These are phyloP conservation scores for Oscheius onirici DNA, from an alignment of 2,888 invertebrate genomes.

Conservation along the genomic window DNA sequence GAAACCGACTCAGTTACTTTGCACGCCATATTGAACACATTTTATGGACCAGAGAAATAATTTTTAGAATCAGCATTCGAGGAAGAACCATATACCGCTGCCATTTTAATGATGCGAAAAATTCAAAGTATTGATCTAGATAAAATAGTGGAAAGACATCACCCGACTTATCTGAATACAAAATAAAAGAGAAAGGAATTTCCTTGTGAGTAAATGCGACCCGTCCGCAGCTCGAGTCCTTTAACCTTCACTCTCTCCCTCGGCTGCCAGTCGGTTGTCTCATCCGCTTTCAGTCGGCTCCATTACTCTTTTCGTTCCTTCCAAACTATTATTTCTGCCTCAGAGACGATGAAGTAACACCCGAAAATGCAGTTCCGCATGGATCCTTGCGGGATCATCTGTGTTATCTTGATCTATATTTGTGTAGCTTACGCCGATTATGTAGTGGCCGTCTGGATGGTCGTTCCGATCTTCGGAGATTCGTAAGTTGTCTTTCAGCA, in stretches of 20 bases:
- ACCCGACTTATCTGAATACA: no score
- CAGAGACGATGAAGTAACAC: neutral
- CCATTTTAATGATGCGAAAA: no score
- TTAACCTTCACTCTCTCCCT: no score
- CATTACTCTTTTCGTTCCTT: neutral
- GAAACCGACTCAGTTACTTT: no score
- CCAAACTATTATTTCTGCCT: neutral
- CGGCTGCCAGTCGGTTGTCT: neutral
- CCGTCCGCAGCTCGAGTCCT: neutral
- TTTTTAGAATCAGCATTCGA: no score
- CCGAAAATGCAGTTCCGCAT: constrained; percentile 18
- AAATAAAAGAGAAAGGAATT: neutral
- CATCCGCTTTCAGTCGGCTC: neutral
- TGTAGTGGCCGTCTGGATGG: constrained; percentile 85
- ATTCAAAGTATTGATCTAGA: no score
- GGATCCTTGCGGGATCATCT: constrained; percentile 87
- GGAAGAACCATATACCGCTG: no score
- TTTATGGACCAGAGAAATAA: no score
- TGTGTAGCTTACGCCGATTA: constrained; percentile 88
- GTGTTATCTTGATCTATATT: constrained; percentile 82
- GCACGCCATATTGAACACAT: no score
- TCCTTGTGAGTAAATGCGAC: neutral
- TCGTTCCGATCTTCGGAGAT: constrained; percentile 83
- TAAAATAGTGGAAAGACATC: no score
- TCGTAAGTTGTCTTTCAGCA: constrained; percentile 76